Percentiles rank a stretch among this genome's conserved stretches.
Evolutionary conservation across 2,797 vertebrate genomes (phyloP).

Genomic region (Tragelaphus eurycerus): DNA sequence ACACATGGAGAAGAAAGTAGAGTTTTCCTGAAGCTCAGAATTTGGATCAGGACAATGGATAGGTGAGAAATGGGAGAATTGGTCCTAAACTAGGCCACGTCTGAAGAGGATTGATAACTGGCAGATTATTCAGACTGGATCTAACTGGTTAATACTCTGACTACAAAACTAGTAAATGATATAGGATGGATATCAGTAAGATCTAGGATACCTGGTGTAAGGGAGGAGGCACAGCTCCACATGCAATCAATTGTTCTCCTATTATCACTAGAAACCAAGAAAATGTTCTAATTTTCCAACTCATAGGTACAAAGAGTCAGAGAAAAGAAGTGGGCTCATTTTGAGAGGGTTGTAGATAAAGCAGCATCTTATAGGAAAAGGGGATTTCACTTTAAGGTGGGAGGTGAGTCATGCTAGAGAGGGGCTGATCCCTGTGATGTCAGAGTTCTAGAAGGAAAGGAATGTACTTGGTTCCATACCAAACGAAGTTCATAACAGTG

Average conservation of each 20-base stretch:
- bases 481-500: not conserved
- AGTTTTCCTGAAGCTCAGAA: not conserved
- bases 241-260: not conserved
- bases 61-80: not conserved
- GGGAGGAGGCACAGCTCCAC: not conserved
- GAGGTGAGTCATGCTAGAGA: not conserved
- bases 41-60: not conserved
- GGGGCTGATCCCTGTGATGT: not conserved
- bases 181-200: not conserved
- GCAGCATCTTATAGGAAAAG: not conserved
- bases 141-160: not conserved
- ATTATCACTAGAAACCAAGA: not conserved
- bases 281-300: not conserved
- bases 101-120: not conserved
- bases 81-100: not conserved
- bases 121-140: not conserved
- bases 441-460: constrained; percentile 17
- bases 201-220: not conserved
- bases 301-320: not conserved
- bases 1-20: not conserved
- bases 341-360: not conserved
- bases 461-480: not conserved
- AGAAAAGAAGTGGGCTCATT: not conserved
- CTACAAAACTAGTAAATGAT: not conserved
- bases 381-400: not conserved